phyloP scores from a whole-genome alignment of 2,888 invertebrate species.

The Perithous albicinctus region DNA sequence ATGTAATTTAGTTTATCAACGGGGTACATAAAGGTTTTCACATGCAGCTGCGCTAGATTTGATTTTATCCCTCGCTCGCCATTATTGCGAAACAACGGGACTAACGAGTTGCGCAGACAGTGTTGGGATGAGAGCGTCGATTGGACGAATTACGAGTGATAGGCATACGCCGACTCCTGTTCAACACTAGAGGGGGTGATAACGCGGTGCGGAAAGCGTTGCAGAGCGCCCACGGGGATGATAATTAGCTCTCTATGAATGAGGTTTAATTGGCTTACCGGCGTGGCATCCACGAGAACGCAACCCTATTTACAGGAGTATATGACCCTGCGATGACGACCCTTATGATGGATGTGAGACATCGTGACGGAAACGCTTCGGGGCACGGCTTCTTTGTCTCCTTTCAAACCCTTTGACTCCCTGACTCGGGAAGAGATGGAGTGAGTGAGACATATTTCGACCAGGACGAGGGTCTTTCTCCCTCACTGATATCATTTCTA shows the following conservation, averaged over 20 bases:
- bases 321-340: constrained; percentile 65
- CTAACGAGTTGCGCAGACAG: constrained; percentile 76
- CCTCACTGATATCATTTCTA: constrained; percentile 50
- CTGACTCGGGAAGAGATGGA: constrained; percentile 54
- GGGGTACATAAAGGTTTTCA: constrained; percentile 62
- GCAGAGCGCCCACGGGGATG: constrained; percentile 66
- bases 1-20: constrained; percentile 12
- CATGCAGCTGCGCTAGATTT: constrained; percentile 54
- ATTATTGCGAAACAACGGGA: constrained; percentile 81
- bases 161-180: constrained; percentile 61
- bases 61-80: constrained; percentile 70
- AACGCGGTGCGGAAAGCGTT: constrained; percentile 54
- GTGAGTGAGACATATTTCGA: constrained; percentile 48
- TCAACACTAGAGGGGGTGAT: constrained; percentile 45
- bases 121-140: constrained; percentile 68
- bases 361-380: constrained; percentile 73
- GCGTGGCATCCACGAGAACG: constrained; percentile 44
- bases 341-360: constrained; percentile 69
- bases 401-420: constrained; percentile 77
- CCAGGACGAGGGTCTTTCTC: constrained; percentile 51
- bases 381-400: constrained; percentile 65
- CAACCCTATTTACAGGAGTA: constrained; percentile 46
- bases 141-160: constrained; percentile 79
- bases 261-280: constrained; percentile 80
- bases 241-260: constrained; percentile 82